Evolutionary conservation across 2,888 invertebrate species (phyloP).

Genomic region (Drosophila hawaiiensis): DNA sequence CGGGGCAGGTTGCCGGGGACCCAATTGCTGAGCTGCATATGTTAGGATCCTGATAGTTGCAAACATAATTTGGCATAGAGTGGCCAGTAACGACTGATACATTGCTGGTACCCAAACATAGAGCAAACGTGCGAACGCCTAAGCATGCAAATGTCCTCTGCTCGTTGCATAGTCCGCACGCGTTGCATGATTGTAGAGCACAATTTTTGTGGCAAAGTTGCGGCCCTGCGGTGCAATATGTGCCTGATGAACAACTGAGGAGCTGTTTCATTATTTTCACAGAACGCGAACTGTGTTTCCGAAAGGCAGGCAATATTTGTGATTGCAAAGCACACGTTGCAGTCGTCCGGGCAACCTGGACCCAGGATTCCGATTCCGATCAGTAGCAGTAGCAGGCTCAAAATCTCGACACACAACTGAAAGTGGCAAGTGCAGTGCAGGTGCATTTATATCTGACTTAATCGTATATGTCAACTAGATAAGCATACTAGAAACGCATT

Average conservation of each 20-base stretch:
- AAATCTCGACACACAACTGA: constrained; percentile 50
- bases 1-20: constrained; percentile 48
- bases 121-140: too few relatives aligned
- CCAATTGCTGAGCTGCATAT: constrained; percentile 45
- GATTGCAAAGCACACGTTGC: constrained; percentile 41
- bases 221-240: constrained; percentile 41
- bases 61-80: constrained; percentile 42
- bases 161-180: constrained; percentile 47
- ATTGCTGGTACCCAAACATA: constrained; percentile 17
- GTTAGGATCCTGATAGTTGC: constrained; percentile 38
- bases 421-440: not conserved
- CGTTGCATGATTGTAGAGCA: constrained; percentile 2
- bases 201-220: constrained; percentile 30
- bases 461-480: constrained; percentile 40
- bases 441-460: constrained; percentile 11
- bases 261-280: constrained; percentile 21
- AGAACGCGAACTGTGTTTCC: constrained; percentile 47
- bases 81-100: constrained; percentile 39
- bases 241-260: constrained; percentile 46
- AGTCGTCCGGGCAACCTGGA: constrained; percentile 32
- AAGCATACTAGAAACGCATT: not conserved
- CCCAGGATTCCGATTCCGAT: constrained; percentile 33
- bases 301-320: constrained; percentile 50
- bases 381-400: constrained; percentile 31
- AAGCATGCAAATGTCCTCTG: constrained; percentile 54